A percentile compares a stretch with the other conserved stretches of the same genome.
These are phyloP conservation scores for Drosophila helvetica DNA, from an alignment of 2,888 invertebrate genomes.

Conservation along the genomic window DNA sequence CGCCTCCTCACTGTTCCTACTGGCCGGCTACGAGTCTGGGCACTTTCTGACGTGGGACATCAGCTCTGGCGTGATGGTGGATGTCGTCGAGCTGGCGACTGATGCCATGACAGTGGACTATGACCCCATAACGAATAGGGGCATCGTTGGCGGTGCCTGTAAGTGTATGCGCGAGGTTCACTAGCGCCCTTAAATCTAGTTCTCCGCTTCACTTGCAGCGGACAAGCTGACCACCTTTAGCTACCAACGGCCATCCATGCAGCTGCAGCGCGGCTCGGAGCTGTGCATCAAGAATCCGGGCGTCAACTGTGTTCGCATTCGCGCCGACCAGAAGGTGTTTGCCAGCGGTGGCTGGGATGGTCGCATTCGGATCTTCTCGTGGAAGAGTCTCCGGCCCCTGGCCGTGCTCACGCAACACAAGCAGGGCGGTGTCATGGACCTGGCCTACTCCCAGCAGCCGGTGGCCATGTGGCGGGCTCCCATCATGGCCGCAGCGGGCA, in stretches of 20 bases:
- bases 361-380: slow-evolving; percentile 90
- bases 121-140: slow-evolving; percentile 87
- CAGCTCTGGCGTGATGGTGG: slow-evolving; percentile 84
- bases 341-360: slow-evolving; percentile 91
- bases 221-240: slow-evolving; percentile 80
- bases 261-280: slow-evolving; percentile 86
- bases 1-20: slow-evolving; percentile 85
- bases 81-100: slow-evolving; percentile 84
- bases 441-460: slow-evolving; percentile 88
- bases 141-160: slow-evolving; percentile 86
- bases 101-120: slow-evolving; percentile 90
- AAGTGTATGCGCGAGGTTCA: slow-evolving; percentile 62
- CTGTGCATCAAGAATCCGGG: slow-evolving; percentile 90
- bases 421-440: slow-evolving; percentile 89
- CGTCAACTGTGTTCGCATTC: slow-evolving; percentile 88
- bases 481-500: slow-evolving; percentile 91
- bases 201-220: slow-evolving; percentile 41
- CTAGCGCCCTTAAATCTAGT: background rate
- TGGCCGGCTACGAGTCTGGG: slow-evolving; percentile 91
- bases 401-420: slow-evolving; percentile 90
- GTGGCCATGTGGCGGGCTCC: slow-evolving; percentile 89
- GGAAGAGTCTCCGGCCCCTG: slow-evolving; percentile 89
- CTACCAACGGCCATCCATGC: slow-evolving; percentile 81
- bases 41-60: slow-evolving; percentile 90
- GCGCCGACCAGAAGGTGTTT: slow-evolving; percentile 89